Evolutionary conservation across 2,113 vertebrate genomes (phyloP), one percentile per base, ranked within the genome.

Genomic region (Ageneiosus marmoratus): DNA sequence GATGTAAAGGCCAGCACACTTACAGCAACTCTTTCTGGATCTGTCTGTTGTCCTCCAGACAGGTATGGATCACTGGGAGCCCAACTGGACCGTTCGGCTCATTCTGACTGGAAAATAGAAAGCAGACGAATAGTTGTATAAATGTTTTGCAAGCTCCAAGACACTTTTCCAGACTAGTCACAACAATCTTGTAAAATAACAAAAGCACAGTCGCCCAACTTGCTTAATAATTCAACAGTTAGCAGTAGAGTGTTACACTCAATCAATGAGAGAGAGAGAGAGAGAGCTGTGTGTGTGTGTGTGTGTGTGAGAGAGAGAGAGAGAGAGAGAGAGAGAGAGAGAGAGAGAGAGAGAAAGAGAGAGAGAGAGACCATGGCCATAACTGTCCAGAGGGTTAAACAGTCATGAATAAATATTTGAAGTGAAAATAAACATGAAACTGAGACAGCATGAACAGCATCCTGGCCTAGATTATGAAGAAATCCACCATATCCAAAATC

Each of bases 61-160:
- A 81, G 86, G 93, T 92, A 72, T 93, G 90, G 20, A 92, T 97
- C 94, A 97, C 90, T 93, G 94, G 93, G 88, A 94, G 92, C 91
- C 95, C 94, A 92, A 94, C 94, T 10, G 95, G 94, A 91, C 94
- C 95, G 86, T 91, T 93, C 91, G 93, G 95, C 91, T 97, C 96
- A 97, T 97, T 95, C 91, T 97, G 96, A 94, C 97, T 98, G 91
- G 70, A 51, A 83, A 79, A 32, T 20, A 69, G 27, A 85, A 32
- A 63, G 32, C 44, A 86, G 55, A 78, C 2, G 80, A 51, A 83
- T 34, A 62, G 79, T 22, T 74, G 53, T 27, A 65, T 69, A 41
- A 72, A 62, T 72, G 44, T 81, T 65, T 73, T n/a, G 82, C 27
- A 16, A 29, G 82, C 34, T 67, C 56, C 51, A 70, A 79, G 62